A percentile compares a stretch with the other conserved stretches of the same genome.
Conservation (phyloP, 2,797 vertebrate genomes). For the Pseudochirops corinnae region DNA sequence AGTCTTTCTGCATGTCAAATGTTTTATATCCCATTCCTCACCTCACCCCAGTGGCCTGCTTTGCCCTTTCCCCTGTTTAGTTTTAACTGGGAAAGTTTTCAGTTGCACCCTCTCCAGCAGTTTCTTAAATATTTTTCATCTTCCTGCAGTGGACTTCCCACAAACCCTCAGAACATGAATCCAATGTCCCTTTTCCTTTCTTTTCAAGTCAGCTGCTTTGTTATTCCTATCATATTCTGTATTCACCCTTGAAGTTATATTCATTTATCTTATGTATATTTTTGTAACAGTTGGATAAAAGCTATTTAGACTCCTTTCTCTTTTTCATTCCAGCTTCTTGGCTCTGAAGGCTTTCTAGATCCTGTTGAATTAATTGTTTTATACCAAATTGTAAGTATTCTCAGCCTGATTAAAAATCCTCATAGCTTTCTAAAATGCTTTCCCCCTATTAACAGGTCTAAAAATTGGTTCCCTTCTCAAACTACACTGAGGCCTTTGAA, state of each 20-base stretch:
- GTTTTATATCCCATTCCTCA: constrained; percentile 82
- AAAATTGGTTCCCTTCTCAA: neutral
- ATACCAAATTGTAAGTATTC: constrained; percentile 50
- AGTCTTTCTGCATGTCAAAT: constrained; percentile 83
- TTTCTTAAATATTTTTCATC: constrained; percentile 81
- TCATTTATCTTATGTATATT: neutral
- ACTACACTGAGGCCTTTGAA: neutral
- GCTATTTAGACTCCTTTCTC: constrained; percentile 40
- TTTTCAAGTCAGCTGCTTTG: constrained; percentile 66
- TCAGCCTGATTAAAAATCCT: neutral
- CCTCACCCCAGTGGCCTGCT: constrained; percentile 80
- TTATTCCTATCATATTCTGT: constrained; percentile 70
- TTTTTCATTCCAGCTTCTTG: constrained; percentile 50
- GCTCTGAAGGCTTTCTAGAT: constrained; percentile 10
- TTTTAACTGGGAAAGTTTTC: constrained; percentile 83
- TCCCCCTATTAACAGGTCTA: neutral
- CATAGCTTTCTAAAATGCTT: neutral
- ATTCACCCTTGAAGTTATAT: constrained; percentile 43
- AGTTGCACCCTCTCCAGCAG: constrained; percentile 71
- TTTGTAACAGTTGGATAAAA: constrained; percentile 10
- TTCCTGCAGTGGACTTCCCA: constrained; percentile 75
- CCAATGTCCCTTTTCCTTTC: constrained; percentile 67
- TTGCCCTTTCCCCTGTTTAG: constrained; percentile 80
- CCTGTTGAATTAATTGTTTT: constrained; percentile 47
- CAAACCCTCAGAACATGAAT: constrained; percentile 68